Base-by-base conservation (phyloP, 2,797 vertebrate genomes). In the Nothura maculosa region DNA sequence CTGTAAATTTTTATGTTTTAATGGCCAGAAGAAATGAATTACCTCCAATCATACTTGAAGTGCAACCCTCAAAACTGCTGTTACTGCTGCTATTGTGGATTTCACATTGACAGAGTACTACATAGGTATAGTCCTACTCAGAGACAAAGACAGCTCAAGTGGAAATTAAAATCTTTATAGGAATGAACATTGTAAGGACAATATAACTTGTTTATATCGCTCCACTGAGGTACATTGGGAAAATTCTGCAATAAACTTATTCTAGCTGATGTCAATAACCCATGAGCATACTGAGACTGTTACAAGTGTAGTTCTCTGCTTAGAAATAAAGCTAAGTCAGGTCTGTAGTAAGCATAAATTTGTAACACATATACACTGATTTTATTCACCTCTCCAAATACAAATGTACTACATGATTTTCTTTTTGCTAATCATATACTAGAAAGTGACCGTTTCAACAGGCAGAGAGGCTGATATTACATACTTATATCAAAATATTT, bases 1-100 rank as follows among this genome's bases (percentile, higher is more conserved):
- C 90, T 89, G 40, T 62, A 90, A 61, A 82, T 82, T 64, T 94
- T 85, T 85, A 73, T 73, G 25, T 94, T 64, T 48, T 72, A 87
- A 52, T 48, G 32, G 76, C 67, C 67, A 76, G 67, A 57, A 81
- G 42, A 94, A 93, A 92, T 55, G 2, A 89, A 83, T 81, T 78
- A 58, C 45, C 62, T 73, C 8, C 43, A 63, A 43, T 67, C 15
- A 12, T 69, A 78, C 42, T 68, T 63, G 47, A 90, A 68, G 47
- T 30, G 34, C 24, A 85, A 75, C 40, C 22, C 79, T 81, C 58
- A 68, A 40, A 62, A 27, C 18, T 77, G 30, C n/a, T 87, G 30
- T 83, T 93, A 64, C 9, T 85, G 47, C 1, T 4, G 70, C 42
- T 55, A 48, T 28, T 32, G 36, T 69, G 28, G 40, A 43, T 78